Base-by-base conservation (phyloP, 2,888 invertebrate genomes). In the Tholera decimalis region DNA sequence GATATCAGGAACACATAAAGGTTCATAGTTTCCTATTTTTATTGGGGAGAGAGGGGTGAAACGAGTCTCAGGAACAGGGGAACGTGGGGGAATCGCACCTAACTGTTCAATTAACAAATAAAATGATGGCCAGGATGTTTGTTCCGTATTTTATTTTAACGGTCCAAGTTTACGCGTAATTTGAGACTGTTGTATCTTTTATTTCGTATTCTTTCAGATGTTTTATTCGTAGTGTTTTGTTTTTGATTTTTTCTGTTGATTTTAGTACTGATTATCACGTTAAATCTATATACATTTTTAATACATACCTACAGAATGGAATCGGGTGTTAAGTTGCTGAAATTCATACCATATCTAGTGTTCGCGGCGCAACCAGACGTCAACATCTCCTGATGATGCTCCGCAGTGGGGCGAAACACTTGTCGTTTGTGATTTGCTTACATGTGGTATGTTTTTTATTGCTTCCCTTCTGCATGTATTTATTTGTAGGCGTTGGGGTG, bases 21-120 rank as follows among this genome's bases (percentile, higher is more conserved):
- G 72, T 78, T 83, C 82, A 79, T 83, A 85, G 79, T 79, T 87
- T 81, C 59, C 78, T 74, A 82, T 87, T 85, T 85, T 86, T 85
- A 86, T 85, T 59, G 33, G 53, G 22, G 59, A 35, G 63, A 50
- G 41, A 9, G 26, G 37, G 60, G 50, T 37, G 49, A 20, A 50
- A 33, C 15, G 9, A 13, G 13, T 22, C 15, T 18, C 30, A 26
- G 51, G 26, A 3, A n/a, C n/a, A 50, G 57, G 59, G 59, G 69
- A 77, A 50, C 60, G 59, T 65, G 74, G 59, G 63, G 60, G 75
- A 81, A 68, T 69, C 55, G 67, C 80, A 77, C 71, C 68, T 80
- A 79, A 80, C 79, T 67, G 82, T 83, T 82, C 83, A 84, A 85
- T 88, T 86, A 86, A 83, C 79, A 79, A 64, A 60, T 61, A 79